Evolutionary conservation across 2,797 vertebrate species (phyloP).

Genomic region (Lagothrix lagotricha): DNA sequence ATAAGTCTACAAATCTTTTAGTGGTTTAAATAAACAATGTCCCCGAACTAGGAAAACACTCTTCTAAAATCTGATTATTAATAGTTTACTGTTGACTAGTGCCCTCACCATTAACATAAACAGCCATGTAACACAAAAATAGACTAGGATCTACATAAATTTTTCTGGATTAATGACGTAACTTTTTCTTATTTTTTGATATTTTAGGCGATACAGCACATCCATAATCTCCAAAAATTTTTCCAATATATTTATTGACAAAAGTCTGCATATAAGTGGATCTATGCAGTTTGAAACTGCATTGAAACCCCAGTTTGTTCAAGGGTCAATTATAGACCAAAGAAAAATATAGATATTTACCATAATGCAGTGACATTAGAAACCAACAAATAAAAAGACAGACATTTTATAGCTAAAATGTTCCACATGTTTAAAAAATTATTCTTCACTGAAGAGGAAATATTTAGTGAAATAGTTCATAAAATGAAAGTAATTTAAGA

Average conservation of each 20-base stretch:
- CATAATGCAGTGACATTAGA: neutral
- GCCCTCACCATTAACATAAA: neutral
- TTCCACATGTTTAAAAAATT: neutral
- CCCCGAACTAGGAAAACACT: neutral
- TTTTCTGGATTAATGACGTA: neutral
- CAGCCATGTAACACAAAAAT: neutral
- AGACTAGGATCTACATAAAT: neutral
- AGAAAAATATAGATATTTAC: neutral
- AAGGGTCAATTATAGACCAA: neutral
- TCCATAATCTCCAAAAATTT: neutral
- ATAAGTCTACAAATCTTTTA: neutral
- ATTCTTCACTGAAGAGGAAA: neutral
- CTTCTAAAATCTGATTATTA: neutral
- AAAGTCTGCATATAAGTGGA: neutral
- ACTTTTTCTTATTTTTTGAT: neutral
- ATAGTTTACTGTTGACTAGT: neutral
- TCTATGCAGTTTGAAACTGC: neutral
- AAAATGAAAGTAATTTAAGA: neutral
- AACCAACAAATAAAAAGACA: neutral
- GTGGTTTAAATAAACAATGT: constrained; percentile 1
- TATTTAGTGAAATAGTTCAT: neutral
- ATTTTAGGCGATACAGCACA: neutral
- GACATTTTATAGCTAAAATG: neutral
- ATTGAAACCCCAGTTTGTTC: no score
- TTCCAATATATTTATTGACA: neutral